Evolutionary conservation across 2,797 vertebrate genomes (phyloP), one percentile per base, ranked within the genome.

Genomic region (Prunella strophiata): DNA sequence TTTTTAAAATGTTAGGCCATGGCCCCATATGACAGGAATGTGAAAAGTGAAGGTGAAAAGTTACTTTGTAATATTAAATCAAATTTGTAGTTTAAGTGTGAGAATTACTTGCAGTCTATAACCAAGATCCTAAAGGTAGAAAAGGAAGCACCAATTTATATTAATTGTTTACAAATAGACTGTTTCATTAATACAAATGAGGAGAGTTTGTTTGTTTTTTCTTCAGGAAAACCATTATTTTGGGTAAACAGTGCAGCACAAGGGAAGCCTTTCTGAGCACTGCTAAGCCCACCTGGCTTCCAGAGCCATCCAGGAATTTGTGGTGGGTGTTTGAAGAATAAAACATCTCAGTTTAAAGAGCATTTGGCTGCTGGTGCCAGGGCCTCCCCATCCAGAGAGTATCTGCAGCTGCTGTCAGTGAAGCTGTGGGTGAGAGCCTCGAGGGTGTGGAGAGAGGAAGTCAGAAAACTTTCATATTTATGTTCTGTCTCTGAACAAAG

Each of bases 371-470:
- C 70, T 75, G 48, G 52, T 73, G 63, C 29, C 42, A 40, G 59
- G 74, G 42, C 85, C 58, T 84, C 54, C 55, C n/a, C 59, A 20
- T 92, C 15, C 88, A 70, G 27, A 40, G 59, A 58, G 55, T 3
- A 0, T 50, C 45, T 85, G 87, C 91, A 92, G 94, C 94, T 93
- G 85, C 20, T 48, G 25, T 67, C 50, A 10, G 91, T 50, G 84
- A 45, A 57, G 94, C 10, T 92, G 87, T 63, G 94, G 92, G 75
- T 59, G 6, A 55, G 81, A 83, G 63, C 76, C 94, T 91, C 63
- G 4, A 82, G 95, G 88, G 89, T 6, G 87, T 27, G 19, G 2
- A 62, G 81, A 78, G 94, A 96, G 96, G 96, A 97, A 96, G 96
- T 96, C 67, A 51, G 52, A 93, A 83, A 82, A 67, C 92, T 81